Percentiles rank a stretch among this genome's conserved stretches.
Evolutionary conservation across 23 tunicate species (phyloP).

Genomic region (Diplosoma virens): DNA sequence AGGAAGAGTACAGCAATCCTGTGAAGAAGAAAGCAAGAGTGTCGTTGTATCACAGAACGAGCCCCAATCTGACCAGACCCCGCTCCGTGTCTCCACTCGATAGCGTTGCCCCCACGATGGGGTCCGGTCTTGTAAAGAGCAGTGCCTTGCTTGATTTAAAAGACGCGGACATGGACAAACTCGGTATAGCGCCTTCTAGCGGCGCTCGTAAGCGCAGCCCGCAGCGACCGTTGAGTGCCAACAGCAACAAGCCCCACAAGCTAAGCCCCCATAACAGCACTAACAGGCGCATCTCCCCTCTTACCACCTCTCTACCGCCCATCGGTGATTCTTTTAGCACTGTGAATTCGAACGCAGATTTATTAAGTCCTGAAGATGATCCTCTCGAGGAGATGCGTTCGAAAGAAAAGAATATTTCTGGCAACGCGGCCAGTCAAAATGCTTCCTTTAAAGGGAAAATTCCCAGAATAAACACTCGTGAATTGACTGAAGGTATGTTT

Average conservation of each 20-base stretch:
- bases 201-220: conserved; percentile 20
- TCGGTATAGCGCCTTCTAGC: conserved; percentile 7
- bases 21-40: conserved; percentile 66
- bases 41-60: conserved; percentile 46
- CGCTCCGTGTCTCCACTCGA: conserved; percentile 66
- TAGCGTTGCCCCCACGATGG: background rate
- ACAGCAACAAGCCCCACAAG: conserved; percentile 5
- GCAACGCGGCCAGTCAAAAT: no score
- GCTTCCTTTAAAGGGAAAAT: no score
- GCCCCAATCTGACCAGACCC: conserved; percentile 38
- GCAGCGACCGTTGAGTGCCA: conserved; percentile 33
- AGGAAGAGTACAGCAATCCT: conserved; percentile 69
- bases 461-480: no score
- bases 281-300: conserved; percentile 6
- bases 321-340: conserved; percentile 11
- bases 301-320: background rate
- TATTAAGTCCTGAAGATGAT: no score
- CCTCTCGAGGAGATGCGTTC: no score
- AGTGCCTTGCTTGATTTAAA: conserved; percentile 33
- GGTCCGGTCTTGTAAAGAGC: conserved; percentile 5
- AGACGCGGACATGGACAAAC: conserved; percentile 8
- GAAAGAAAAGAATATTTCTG: no score
- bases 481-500: no score
- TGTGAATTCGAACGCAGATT: conserved; percentile 1
- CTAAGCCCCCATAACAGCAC: background rate